phyloP scores from a whole-genome alignment of 2,888 invertebrate species.

The Lucinisca nassula region DNA sequence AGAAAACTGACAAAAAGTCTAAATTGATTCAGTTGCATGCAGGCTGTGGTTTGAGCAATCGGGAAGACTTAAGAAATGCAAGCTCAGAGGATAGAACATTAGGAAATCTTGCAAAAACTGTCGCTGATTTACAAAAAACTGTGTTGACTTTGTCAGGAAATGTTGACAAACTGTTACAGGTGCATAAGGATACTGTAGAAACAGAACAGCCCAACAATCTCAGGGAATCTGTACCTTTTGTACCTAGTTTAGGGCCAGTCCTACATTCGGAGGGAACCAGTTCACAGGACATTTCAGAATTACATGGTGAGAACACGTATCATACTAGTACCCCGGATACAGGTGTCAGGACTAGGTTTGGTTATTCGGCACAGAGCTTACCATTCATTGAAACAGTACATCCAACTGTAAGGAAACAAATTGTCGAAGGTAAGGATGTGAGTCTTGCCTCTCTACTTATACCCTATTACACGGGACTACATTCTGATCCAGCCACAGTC shows the following conservation, averaged over 20 bases:
- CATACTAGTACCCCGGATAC: neutral
- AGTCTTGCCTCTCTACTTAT: neutral
- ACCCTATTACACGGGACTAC: neutral
- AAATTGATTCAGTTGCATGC: neutral
- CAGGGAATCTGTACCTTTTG: neutral
- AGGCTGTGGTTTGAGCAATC: neutral
- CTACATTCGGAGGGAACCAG: too few species aligned
- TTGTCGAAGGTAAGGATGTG: conserved; percentile 15
- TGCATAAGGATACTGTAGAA: neutral
- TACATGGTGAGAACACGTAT: too few species aligned
- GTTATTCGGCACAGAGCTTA: conserved; percentile 2
- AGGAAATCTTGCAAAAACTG: neutral
- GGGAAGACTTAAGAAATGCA: neutral
- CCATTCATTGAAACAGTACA: conserved; percentile 1
- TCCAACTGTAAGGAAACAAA: neutral
- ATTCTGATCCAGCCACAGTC: neutral
- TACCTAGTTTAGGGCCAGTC: neutral
- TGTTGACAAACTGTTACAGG: neutral
- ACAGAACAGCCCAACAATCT: neutral
- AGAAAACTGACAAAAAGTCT: neutral
- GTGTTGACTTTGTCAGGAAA: neutral
- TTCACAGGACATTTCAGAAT: too few species aligned
- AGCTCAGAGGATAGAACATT: neutral
- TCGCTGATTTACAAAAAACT: neutral
- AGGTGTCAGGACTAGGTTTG: neutral